Base-by-base conservation (phyloP, 53 echinoderm and acorn worm genomes). In the Crossaster papposus region DNA sequence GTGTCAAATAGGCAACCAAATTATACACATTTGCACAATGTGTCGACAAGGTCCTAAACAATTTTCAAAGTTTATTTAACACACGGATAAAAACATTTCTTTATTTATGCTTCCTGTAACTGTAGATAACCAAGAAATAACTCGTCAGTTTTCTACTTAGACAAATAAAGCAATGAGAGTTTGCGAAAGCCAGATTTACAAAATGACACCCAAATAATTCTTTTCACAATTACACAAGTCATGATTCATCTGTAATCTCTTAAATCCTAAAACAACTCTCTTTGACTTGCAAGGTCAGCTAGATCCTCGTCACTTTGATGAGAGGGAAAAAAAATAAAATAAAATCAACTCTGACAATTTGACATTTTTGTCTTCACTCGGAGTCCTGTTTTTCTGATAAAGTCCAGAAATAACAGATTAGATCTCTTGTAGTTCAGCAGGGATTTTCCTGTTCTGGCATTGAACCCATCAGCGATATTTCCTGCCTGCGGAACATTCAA, bases 401-500 rank as follows among this genome's bases (percentile, higher is more conserved):
- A 74, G 36, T 15, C 36, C 14, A 74, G 28, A 29, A 78, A 50
- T 26, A 78, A 78, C 52, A 52, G 79, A 78, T 78, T 18, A 12
- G 52, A 74, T 74, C 68, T 68, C 24, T 4, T 36, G 36, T 74
- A 83, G 26, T 68, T 14, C 72, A 58, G 62, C 51, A 30, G 31
- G 20, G 7, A 31, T 20, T n/a, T 87, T 87, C 87, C 87, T 36
- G 76, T 32, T 55, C 77, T 77, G 12, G 29, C 75, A 65, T 34
- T 75, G 55, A 86, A 75, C 63, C 76, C 58, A 24, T 58, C 9
- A 58, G 9, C 23, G 62, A 77, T 64, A 58, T 73, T 77, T 87
- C 64, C 87, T 75, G 87, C 35, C 36, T 34, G 87, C 62, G 64
- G 77, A 87, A 87, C 87, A 63, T 64, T 76, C 86, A 86, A 86